phyloP scores from a whole-genome alignment of 1,140 invertebrate genomes.

The Matsumurasca onukii region DNA sequence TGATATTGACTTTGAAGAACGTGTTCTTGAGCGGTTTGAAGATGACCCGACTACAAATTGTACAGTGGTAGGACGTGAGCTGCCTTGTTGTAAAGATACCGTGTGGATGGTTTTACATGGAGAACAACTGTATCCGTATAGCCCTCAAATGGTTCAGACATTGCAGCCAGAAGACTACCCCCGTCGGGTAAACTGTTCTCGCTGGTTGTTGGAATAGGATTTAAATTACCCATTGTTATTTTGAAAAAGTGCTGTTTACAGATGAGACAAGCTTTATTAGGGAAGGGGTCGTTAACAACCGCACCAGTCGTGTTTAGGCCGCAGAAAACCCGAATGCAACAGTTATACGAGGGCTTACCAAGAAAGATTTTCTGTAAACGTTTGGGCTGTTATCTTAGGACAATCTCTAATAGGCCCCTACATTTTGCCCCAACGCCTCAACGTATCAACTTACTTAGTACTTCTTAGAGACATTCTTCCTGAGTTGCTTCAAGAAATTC shows the following conservation, averaged over 20 bases:
- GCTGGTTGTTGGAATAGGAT: neutral
- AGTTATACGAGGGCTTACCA: too few species aligned
- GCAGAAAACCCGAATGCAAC: too few species aligned
- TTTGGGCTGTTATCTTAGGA: too few species aligned
- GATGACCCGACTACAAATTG: neutral
- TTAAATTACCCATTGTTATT: conserved; percentile 31
- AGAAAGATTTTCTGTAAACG: too few species aligned
- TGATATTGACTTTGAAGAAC: neutral
- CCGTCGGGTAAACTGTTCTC: neutral
- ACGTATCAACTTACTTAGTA: too few species aligned
- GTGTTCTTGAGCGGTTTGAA: neutral
- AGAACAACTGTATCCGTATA: neutral
- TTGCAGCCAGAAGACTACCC: neutral
- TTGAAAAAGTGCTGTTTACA: conserved; percentile 35
- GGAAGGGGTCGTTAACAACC: neutral
- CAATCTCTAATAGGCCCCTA: too few species aligned
- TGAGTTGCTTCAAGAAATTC: too few species aligned
- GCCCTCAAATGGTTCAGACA: neutral
- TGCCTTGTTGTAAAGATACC: neutral
- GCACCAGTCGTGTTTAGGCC: neutral
- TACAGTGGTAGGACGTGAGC: neutral
- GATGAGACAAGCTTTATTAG: neutral
- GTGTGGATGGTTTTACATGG: neutral
- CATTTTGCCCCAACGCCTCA: too few species aligned
- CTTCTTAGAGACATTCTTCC: too few species aligned